Base-by-base conservation (phyloP, 2,888 invertebrate species). In the Leptura quadrifasciata region DNA sequence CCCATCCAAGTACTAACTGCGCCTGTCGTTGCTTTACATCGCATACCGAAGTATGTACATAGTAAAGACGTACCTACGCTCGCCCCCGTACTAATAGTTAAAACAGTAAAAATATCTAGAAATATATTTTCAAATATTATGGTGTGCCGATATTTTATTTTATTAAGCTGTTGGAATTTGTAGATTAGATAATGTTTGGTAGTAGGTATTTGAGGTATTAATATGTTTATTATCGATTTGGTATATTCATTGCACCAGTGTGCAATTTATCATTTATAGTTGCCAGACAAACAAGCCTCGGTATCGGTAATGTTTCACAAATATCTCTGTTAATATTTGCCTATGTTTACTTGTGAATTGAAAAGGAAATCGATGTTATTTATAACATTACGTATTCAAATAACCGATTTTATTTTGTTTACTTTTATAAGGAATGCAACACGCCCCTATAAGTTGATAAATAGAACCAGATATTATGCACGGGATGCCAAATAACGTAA, bases 161-260 rank as follows among this genome's bases (percentile, higher is more conserved):
- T 10, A 39, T 10, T 39, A 63, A 63, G 63, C 21, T 39, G 63
- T 20, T 27, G n/a, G n/a, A 21, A 63, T 18, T 63, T 12, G 47
- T 21, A 24, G 60, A 39, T 63, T 39, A 63, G 63, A 63, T 39
- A 63, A 63, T 58, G 39, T 47, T 39, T 39, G 20, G 35, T 39
- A 63, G 63, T n/a, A n/a, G n/a, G n/a, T 35, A n/a, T 18, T 39
- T 63, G 63, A 63, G 18, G 63, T n/a, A 60, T 60, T 60, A 60
- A 60, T 60, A 60, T 27, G 60, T 60, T 60, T 31, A 31, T 60
- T 60, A 60, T 60, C 31, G 60, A 60, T 60, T 60, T 60, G 60
- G 27, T 60, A 31, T 60, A 31, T 31, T 60, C 60, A 27, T 31
- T 60, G 60, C 60, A 60, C 31, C 60, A 60, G 60, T 31, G 60